Conservation (phyloP, 2,113 vertebrate species). For the Ibidorhyncha struthersii region DNA sequence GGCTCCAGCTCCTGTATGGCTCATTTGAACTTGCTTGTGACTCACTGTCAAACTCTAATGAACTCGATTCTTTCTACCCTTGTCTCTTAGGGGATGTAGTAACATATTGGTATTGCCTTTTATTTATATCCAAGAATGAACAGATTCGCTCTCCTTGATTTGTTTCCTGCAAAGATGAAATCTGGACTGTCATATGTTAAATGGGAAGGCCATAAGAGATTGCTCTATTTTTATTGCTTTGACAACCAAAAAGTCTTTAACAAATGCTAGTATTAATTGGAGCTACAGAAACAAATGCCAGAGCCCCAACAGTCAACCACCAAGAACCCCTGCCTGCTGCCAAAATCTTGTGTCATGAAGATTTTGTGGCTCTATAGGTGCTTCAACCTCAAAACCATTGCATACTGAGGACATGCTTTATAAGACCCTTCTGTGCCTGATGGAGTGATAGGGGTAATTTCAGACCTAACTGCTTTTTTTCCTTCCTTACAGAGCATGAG, state of each 20-base stretch:
- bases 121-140: not conserved
- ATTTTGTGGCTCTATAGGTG: not conserved
- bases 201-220: not conserved
- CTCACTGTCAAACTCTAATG: not conserved
- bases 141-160: not conserved
- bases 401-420: not conserved
- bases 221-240: not conserved
- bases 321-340: not conserved
- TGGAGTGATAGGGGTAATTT: not conserved
- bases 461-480: not conserved
- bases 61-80: not conserved
- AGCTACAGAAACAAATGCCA: not conserved
- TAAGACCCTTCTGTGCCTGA: not conserved
- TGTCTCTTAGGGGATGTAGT: not conserved
- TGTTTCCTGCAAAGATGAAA: not conserved
- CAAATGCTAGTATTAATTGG: not conserved
- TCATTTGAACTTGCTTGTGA: not conserved
- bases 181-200: not conserved
- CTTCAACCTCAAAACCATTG: not conserved
- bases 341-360: not conserved
- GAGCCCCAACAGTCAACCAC: not conserved
- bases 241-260: not conserved
- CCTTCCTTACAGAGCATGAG: conserved; percentile 86
- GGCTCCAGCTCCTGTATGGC: not conserved
- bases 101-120: not conserved